phyloP scores from a whole-genome alignment of 1,140 invertebrate genomes.

The Ceratosolen fusciceps region DNA sequence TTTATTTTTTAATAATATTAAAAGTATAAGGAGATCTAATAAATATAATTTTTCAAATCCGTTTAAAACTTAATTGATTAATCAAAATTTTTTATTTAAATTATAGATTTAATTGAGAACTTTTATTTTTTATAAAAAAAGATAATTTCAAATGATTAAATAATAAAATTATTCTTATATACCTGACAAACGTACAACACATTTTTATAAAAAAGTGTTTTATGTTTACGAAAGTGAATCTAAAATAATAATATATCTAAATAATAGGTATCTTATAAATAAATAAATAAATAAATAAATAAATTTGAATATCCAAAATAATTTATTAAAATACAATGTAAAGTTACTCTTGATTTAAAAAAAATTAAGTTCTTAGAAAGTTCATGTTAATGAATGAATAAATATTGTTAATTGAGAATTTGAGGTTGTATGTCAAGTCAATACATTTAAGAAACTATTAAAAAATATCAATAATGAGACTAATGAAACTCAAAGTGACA shows the following conservation, averaged over 20 bases:
- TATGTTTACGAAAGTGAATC: not conserved
- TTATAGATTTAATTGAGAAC: not conserved
- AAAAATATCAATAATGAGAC: constrained; percentile 31
- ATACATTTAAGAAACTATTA: constrained; percentile 24
- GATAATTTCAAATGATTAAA: not conserved
- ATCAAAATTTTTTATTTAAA: constrained; percentile 13
- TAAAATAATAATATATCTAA: constrained; percentile 4
- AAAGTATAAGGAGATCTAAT: constrained; percentile 26
- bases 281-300: not conserved
- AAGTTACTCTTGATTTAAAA: not conserved
- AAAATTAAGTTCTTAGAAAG: constrained; percentile 22
- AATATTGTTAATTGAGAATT: constrained; percentile 28
- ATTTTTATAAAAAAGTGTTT: not conserved
- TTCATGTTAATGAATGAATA: not conserved
- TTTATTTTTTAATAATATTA: constrained; percentile 33
- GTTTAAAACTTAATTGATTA: constrained; percentile 4
- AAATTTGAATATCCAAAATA: too few species aligned
- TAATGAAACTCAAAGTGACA: constrained; percentile 9
- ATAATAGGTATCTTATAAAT: not conserved
- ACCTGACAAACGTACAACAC: not conserved
- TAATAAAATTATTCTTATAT: not conserved
- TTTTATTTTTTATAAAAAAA: not conserved
- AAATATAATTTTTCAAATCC: not conserved
- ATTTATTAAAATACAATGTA: not conserved
- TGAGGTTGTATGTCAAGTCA: constrained; percentile 32